Percentiles rank a stretch among this genome's conserved stretches.
phyloP scores from a whole-genome alignment of 2,888 invertebrate genomes.

The Dicycla oo region DNA sequence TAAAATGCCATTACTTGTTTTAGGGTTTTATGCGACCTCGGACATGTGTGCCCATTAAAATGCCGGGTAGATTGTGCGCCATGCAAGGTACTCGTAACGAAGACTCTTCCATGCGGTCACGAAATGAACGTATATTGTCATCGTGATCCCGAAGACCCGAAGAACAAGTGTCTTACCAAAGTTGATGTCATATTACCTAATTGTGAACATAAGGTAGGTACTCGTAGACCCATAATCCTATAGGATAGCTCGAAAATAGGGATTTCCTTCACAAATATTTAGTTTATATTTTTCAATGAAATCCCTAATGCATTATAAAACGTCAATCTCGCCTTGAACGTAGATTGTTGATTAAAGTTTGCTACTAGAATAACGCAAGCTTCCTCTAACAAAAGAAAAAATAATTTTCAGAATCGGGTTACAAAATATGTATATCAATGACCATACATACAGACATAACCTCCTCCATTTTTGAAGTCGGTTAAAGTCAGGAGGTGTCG shows the following conservation, averaged over 20 bases:
- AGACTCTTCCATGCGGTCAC: conserved; percentile 88
- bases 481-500: too few relatives aligned
- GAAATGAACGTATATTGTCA: conserved; percentile 82
- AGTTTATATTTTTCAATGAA: neutral
- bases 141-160: conserved; percentile 78
- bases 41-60: conserved; percentile 86
- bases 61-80: conserved; percentile 86
- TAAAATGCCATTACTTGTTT: conserved; percentile 47
- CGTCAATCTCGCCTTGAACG: neutral
- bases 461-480: too few relatives aligned
- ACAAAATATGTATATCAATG: too few relatives aligned
- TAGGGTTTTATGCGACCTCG: conserved; percentile 85
- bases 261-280: neutral
- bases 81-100: conserved; percentile 82
- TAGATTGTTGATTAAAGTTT: neutral
- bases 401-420: too few relatives aligned
- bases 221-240: neutral
- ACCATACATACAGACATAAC: too few relatives aligned
- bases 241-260: neutral
- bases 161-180: conserved; percentile 72
- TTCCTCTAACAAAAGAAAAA: neutral
- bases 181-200: conserved; percentile 74
- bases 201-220: conserved; percentile 82
- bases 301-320: neutral
- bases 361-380: neutral